Conservation (phyloP, 2,888 invertebrate genomes). For the Plagiodera versicolora region DNA sequence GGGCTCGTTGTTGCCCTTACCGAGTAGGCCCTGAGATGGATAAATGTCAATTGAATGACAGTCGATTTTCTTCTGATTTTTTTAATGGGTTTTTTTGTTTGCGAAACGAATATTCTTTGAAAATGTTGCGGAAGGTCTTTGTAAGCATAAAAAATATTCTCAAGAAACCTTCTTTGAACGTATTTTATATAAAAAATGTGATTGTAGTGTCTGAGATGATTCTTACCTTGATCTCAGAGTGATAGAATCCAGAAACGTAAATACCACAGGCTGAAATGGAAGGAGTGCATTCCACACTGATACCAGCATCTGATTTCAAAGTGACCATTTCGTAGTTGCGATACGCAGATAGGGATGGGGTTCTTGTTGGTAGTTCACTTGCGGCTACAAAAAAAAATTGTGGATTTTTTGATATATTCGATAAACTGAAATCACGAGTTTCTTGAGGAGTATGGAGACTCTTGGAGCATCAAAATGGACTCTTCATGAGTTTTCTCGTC, state of each 20-base stretch:
- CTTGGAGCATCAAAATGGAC: too few relatives aligned
- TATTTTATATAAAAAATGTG: too few relatives aligned
- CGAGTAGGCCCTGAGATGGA: constrained; percentile 65
- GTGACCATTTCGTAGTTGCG: constrained; percentile 61
- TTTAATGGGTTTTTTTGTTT: too few relatives aligned
- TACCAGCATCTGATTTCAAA: constrained; percentile 66
- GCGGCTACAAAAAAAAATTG: constrained; percentile 54
- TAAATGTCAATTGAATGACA: too few relatives aligned
- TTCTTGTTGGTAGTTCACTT: constrained; percentile 69
- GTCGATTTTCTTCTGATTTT: too few relatives aligned
- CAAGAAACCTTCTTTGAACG: too few relatives aligned
- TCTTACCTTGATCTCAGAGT: constrained; percentile 68
- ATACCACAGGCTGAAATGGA: constrained; percentile 71
- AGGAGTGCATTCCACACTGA: constrained; percentile 62
- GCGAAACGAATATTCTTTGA: too few relatives aligned
- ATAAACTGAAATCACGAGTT: background rate
- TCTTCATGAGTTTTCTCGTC: too few relatives aligned
- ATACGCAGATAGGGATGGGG: constrained; percentile 70
- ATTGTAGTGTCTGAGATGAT: background rate
- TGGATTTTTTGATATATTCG: constrained; percentile 45
- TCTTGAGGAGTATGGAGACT: too few relatives aligned
- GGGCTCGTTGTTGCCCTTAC: constrained; percentile 87
- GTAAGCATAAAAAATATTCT: too few relatives aligned
- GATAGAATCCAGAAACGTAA: constrained; percentile 81
- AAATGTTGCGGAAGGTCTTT: too few relatives aligned